Evolutionary conservation across 1,140 invertebrate species (phyloP), one percentile per base, ranked within the genome.

Genomic region (Nasonia longicornis): DNA sequence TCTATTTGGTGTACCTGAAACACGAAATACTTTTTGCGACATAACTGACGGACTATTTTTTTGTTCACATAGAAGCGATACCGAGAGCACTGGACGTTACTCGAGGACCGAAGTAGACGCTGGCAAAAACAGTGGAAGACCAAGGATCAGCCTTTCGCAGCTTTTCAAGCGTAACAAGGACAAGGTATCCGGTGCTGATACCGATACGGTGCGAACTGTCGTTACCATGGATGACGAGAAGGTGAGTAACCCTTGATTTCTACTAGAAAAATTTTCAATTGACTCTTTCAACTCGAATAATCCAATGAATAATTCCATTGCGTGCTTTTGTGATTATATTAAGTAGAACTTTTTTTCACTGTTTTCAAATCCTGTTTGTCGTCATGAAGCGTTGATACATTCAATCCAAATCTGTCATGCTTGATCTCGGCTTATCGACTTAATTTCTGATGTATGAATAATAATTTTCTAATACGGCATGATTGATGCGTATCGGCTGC

Each of bases 91-190:
- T n/a, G 90, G 90, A 26, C 87, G 87, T 67, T 91, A 90, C 83
- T 91, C 90, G 16, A 89, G 88, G 76, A 90, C 84, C 35, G 89
- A 91, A 82, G 88, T 90, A 3, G 90, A 91, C 42, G 84, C 86
- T 82, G 84, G 85, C 26, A 84, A 86, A 67, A 58, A n/a, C 20
- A 85, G 85, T n/a, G 82, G 79, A 22, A 89, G 86, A 82, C 86
- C 89, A 7, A 90, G 86, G 75, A 85, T 88, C 45, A 89, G 85
- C 26, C 79, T 90, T n/a, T 85, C 85, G 0, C 85, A 87, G 31
- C 73, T 91, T 31, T 91, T 91, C 78, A 88, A 87, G 74, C 87
- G 89, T 10, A 91, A 91, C 73, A 91, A 91, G 84, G 90, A 91
- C 77, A 91, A 91, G 71, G 89, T 91, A 8, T 89, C 89, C 26